A percentile compares a stretch with the other conserved stretches of the same genome.
These are phyloP conservation scores for Hippoglossus stenolepis DNA, from an alignment of 2,113 vertebrate species.

Conservation along the genomic window DNA sequence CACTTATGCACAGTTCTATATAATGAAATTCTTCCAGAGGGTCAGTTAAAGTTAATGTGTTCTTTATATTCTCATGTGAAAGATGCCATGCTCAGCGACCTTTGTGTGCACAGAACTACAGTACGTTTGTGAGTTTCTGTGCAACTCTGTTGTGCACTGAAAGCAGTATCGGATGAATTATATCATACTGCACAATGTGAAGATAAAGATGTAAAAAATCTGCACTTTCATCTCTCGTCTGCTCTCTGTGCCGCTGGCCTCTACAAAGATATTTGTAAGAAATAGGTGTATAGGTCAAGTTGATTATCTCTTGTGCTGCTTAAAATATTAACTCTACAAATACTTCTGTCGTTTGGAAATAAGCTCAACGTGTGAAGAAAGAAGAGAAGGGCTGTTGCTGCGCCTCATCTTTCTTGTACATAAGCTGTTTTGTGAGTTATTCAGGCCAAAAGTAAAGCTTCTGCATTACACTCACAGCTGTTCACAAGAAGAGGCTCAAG, in stretches of 20 bases:
- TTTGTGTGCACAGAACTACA: too few relatives aligned
- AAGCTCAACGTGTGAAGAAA: not conserved
- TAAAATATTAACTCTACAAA: not conserved
- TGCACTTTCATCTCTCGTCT: not conserved
- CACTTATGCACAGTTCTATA: not conserved
- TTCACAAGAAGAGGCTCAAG: conserved; percentile 22
- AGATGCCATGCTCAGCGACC: not conserved
- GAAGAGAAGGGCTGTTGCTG: not conserved
- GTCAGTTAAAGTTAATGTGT: not conserved
- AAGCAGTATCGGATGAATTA: not conserved
- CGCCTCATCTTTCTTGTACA: not conserved
- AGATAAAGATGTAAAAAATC: not conserved
- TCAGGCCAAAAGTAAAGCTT: conserved; percentile 1
- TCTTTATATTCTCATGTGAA: too few relatives aligned
- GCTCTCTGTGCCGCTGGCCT: not conserved
- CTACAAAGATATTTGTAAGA: not conserved
- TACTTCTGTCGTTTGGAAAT: not conserved
- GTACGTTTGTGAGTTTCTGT: not conserved
- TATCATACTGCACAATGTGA: not conserved
- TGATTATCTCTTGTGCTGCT: not conserved
- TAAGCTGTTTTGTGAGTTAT: not conserved
- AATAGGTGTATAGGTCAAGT: not conserved
- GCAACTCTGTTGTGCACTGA: not conserved
- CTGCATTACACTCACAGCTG: conserved; percentile 1
- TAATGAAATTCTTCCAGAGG: not conserved